These are phyloP conservation scores for Epizoanthus illoricatus DNA, from an alignment of 92 coral and sea anemone species.

Conservation along the genomic window DNA sequence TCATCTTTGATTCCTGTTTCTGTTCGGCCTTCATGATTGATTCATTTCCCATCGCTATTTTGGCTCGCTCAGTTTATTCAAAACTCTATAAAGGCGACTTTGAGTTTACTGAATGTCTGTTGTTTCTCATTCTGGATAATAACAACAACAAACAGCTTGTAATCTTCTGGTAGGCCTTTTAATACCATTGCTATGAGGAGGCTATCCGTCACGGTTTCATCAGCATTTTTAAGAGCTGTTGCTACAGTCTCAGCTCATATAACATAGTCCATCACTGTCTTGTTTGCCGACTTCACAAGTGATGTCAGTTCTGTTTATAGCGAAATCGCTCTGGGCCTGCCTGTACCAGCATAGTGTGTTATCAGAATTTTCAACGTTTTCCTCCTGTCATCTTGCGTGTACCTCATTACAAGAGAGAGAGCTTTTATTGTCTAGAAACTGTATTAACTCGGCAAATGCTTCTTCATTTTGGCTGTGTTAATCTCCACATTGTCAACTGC, in stretches of 20 bases:
- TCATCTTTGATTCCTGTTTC: conserved; percentile 12
- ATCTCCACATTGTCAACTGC: conserved; percentile 28
- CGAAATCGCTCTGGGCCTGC: conserved; percentile 44
- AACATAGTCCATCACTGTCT: conserved; percentile 44
- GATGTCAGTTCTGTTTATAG: conserved; percentile 49
- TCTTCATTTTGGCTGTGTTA: conserved; percentile 41
- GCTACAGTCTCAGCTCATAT: conserved; percentile 52
- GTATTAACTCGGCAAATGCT: conserved; percentile 47
- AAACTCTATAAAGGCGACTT: conserved; percentile 36
- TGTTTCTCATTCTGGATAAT: conserved; percentile 44
- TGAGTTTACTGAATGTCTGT: conserved; percentile 44
- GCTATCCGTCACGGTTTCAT: conserved; percentile 40
- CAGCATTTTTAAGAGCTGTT: conserved; percentile 45
- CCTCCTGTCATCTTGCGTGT: conserved; percentile 43
- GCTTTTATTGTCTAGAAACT: conserved; percentile 40
- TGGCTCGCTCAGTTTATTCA: conserved; percentile 36
- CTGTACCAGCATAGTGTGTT: conserved; percentile 22
- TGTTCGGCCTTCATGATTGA: conserved; percentile 18
- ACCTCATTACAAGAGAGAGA: conserved; percentile 46
- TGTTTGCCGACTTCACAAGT: conserved; percentile 23
- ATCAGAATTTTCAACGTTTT: conserved; percentile 31
- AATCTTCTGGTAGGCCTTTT: conserved; percentile 45
- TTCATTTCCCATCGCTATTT: not conserved
- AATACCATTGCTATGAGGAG: conserved; percentile 54
- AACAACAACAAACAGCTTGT: conserved; percentile 43